phyloP scores from a whole-genome alignment of 1,140 invertebrate species.

The Meloidogyne exigua region DNA sequence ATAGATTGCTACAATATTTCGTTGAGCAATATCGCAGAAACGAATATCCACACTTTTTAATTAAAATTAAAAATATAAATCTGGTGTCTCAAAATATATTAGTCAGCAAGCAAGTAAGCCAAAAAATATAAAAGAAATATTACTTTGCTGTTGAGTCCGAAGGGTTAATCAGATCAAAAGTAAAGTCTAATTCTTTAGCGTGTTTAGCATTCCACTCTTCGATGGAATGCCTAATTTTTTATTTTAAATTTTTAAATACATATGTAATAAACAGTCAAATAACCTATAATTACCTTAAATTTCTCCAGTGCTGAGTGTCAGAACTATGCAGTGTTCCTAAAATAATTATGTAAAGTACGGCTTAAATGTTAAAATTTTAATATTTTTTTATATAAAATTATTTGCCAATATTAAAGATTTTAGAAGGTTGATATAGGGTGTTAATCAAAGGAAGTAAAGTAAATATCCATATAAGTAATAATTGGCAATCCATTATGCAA shows the following conservation, averaged over 20 bases:
- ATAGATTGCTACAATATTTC: conserved; percentile 49
- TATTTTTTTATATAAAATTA: not conserved
- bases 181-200: conserved; percentile 1
- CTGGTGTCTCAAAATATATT: not conserved
- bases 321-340: not conserved
- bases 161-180: conserved; percentile 5
- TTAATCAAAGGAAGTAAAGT: not conserved
- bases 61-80: not conserved
- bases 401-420: conserved; percentile 15
- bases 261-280: no score
- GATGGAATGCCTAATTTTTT: conserved; percentile 9
- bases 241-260: not conserved
- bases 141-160: conserved; percentile 11
- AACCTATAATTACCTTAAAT: conserved; percentile 5
- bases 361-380: not conserved
- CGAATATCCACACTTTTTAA: conserved; percentile 42
- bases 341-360: not conserved
- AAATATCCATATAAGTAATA: not conserved
- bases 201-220: conserved; percentile 20
- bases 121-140: not conserved
- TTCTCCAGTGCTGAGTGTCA: conserved; percentile 15
- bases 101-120: no score
- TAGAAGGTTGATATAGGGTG: not conserved
- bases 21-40: conserved; percentile 59
- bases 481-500: not conserved